These are phyloP conservation scores for Pipistrellus pipistrellus DNA, from an alignment of 2,797 vertebrate species.

Conservation along the genomic window DNA sequence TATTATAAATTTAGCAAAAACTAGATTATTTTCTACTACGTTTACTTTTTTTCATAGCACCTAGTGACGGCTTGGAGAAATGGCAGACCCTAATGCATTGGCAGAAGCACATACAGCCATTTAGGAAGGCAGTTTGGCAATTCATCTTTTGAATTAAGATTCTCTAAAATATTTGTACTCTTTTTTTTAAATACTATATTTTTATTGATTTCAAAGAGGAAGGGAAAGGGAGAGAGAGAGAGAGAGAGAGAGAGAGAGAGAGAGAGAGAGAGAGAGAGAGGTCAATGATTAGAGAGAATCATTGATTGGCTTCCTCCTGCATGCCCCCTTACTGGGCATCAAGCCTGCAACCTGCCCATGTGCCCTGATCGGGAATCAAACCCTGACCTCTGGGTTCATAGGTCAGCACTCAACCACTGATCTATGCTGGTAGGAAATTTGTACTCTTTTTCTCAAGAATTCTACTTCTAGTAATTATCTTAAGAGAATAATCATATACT, in stretches of 20 bases:
- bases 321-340: too few species aligned
- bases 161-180: neutral
- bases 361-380: too few species aligned
- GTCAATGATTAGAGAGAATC: too few species aligned
- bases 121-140: neutral
- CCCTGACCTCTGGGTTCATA: too few species aligned
- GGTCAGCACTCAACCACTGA: too few species aligned
- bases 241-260: too few species aligned
- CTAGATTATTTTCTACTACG: neutral
- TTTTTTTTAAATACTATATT: neutral
- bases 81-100: accelerated
- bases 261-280: too few species aligned
- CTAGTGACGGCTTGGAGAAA: conserved; percentile 2
- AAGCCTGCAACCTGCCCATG: too few species aligned
- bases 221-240: too few species aligned
- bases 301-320: too few species aligned
- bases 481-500: conserved; percentile 20
- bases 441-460: conserved; percentile 5
- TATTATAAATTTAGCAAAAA: conserved; percentile 15
- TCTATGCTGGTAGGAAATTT: neutral
- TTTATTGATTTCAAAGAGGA: too few species aligned
- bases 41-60: neutral
- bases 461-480: conserved; percentile 40
- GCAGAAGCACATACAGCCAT: neutral
- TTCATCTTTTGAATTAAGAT: conserved; percentile 1